A percentile compares a stretch with the other conserved stretches of the same genome.
Evolutionary conservation across 2,113 vertebrate genomes (phyloP).

Genomic region (Sinocyclocheilus maitianheensis): DNA sequence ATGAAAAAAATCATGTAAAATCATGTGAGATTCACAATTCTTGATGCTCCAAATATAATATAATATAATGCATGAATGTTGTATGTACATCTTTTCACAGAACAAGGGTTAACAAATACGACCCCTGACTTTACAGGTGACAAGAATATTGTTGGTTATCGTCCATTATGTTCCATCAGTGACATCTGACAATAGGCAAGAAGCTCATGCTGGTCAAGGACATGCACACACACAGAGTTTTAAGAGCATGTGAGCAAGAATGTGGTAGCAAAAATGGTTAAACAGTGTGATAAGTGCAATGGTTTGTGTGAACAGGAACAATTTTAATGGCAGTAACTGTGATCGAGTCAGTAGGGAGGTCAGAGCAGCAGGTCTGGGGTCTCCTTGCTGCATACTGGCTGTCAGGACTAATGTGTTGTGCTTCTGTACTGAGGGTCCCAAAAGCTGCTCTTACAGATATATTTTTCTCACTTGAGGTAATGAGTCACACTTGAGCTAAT

Average conservation of each 20-base stretch:
- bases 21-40: no score
- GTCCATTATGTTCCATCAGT: not conserved
- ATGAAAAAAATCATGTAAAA: no score
- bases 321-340: not conserved
- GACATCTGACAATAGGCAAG: not conserved
- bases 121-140: not conserved
- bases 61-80: not conserved
- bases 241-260: not conserved
- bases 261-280: not conserved
- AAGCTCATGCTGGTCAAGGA: not conserved
- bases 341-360: conserved; percentile 21
- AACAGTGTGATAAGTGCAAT: not conserved
- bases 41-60: no score
- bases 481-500: conserved; percentile 38
- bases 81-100: no score
- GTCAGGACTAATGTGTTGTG: conserved; percentile 51
- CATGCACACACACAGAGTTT: not conserved
- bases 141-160: not conserved
- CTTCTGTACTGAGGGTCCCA: conserved; percentile 24
- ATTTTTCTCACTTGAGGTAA: conserved; percentile 40
- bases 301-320: not conserved
- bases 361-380: conserved; percentile 5
- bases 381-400: conserved; percentile 33
- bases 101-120: no score
- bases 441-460: conserved; percentile 48